Percentiles rank a stretch among this genome's conserved stretches.
Evolutionary conservation across 1,140 invertebrate species (phyloP).

Genomic region (Lepidurus apus): DNA sequence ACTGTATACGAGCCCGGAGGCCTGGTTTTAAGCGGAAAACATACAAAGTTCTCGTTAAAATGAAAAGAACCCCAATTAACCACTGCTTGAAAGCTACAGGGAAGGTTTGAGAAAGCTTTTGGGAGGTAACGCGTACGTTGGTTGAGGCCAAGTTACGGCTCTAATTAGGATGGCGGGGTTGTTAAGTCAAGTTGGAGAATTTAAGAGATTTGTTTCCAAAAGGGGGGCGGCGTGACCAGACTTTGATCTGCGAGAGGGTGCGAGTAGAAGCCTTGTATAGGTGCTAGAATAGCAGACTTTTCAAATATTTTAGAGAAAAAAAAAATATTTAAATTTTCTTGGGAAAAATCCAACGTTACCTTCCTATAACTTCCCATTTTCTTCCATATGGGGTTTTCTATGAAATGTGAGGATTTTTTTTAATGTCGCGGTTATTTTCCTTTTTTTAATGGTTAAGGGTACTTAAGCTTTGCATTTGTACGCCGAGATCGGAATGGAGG

Average conservation of each 20-base stretch:
- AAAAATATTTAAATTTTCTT: not conserved
- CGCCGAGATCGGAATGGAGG: not conserved
- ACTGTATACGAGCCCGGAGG: not conserved
- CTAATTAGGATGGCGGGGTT: slow-evolving; percentile 11
- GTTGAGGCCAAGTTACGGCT: slow-evolving; percentile 5
- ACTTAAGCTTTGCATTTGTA: not conserved
- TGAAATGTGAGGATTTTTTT: slow-evolving; percentile 4
- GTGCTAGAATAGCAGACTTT: slow-evolving; percentile 6
- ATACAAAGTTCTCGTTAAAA: slow-evolving; percentile 22
- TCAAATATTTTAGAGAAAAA: not conserved
- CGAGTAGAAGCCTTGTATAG: not conserved
- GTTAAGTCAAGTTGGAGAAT: slow-evolving; percentile 10
- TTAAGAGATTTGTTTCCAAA: not conserved
- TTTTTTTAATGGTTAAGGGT: not conserved
- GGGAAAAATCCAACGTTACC: no score
- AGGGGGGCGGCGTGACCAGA: not conserved
- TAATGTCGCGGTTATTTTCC: not conserved
- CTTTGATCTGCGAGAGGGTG: slow-evolving; percentile 10
- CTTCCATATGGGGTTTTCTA: not conserved
- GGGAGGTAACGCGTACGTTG: slow-evolving; percentile 4
- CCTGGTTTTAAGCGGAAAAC: slow-evolving; percentile 1
- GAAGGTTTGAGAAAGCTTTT: slow-evolving; percentile 4
- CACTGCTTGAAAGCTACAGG: slow-evolving; percentile 5
- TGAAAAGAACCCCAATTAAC: slow-evolving; percentile 11
- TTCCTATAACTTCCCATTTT: not conserved